Evolutionary conservation across 92 coral and sea anemone genomes (phyloP).

Genomic region (Epizoanthus rinbou): DNA sequence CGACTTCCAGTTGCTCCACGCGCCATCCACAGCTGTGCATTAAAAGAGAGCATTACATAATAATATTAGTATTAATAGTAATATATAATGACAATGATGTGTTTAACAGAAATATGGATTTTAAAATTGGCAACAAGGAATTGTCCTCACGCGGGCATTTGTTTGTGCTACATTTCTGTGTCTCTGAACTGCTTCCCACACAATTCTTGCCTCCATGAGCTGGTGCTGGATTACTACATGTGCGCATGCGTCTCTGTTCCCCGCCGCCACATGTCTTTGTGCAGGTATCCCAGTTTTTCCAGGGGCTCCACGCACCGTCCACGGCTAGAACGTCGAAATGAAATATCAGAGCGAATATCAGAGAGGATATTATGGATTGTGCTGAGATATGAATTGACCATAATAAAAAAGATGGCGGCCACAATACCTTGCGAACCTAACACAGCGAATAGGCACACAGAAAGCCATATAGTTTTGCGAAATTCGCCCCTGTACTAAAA

Average conservation of each 20-base stretch:
- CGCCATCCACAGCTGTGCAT: background rate
- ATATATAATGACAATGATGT: background rate
- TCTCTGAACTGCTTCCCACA: background rate
- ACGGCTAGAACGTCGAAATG: background rate
- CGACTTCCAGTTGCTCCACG: background rate
- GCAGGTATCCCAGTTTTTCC: background rate
- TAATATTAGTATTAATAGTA: no score
- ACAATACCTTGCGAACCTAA: no score
- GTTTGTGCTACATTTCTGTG: background rate
- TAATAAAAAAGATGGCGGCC: no score
- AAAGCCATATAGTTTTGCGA: no score
- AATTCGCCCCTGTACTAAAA: no score
- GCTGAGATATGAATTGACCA: no score
- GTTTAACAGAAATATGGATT: background rate
- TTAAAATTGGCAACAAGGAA: background rate
- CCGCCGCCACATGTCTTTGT: conserved; percentile 23
- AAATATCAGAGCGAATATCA: no score
- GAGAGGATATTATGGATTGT: no score
- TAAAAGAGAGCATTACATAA: no score
- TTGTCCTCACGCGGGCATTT: background rate
- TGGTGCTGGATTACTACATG: background rate
- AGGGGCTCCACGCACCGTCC: conserved; percentile 6
- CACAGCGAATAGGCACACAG: no score
- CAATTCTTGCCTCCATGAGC: conserved; percentile 6
- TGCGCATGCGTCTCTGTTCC: conserved; percentile 9